A percentile compares a stretch with the other conserved stretches of the same genome.
Evolutionary conservation across 2,797 vertebrate species (phyloP).

Genomic region (Ibycter americanus): DNA sequence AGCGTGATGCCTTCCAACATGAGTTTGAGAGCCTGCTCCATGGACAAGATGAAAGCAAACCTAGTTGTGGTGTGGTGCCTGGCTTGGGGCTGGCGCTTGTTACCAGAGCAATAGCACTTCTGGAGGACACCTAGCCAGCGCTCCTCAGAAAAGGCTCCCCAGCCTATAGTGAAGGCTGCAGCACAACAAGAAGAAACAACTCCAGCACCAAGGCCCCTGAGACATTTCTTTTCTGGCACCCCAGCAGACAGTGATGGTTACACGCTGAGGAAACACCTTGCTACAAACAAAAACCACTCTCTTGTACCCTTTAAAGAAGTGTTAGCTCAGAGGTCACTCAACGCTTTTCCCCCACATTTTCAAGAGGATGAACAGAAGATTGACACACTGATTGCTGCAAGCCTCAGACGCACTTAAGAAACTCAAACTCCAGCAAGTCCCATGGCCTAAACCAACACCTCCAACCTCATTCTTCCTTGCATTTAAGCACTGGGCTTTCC

Average conservation of each 20-base stretch:
- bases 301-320: not conserved
- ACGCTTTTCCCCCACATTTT: not conserved
- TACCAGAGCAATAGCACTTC: not conserved
- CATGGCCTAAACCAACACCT: not conserved
- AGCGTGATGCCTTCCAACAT: accelerated
- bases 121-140: not conserved
- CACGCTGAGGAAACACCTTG: not conserved
- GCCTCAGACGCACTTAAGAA: not conserved
- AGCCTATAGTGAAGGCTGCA: not conserved
- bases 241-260: not conserved
- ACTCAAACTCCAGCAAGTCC: not conserved
- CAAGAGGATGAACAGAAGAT: not conserved
- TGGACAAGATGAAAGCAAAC: not conserved
- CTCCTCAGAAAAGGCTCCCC: not conserved
- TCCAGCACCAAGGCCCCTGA: not conserved
- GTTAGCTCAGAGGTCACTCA: not conserved
- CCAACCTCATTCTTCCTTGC: not conserved
- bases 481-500: not conserved
- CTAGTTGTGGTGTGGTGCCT: accelerated
- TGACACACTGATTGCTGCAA: not conserved
- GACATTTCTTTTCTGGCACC: not conserved
- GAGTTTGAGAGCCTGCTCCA: not conserved
- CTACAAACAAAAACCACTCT: not conserved
- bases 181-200: not conserved
- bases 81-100: not conserved